Conservation (phyloP, 2,113 vertebrate genomes). For the Trachemys scripta region DNA sequence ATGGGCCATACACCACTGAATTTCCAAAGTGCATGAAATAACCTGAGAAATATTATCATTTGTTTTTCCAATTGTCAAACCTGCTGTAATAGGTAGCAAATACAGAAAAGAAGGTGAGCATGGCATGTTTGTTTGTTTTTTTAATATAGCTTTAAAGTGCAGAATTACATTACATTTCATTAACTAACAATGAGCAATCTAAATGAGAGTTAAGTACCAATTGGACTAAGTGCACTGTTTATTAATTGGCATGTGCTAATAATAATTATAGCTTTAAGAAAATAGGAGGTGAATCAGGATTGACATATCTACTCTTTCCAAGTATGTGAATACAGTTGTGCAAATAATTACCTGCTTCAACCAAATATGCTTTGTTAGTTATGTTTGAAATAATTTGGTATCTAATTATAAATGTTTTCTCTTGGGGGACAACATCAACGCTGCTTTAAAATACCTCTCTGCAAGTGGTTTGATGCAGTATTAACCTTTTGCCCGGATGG, state of each 20-base stretch:
- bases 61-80: conserved; percentile 8
- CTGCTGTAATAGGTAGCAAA: not conserved
- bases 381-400: not conserved
- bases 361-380: not conserved
- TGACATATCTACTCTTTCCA: not conserved
- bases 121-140: not conserved
- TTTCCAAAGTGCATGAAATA: conserved; percentile 2
- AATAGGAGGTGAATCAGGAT: conserved; percentile 15
- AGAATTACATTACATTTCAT: not conserved
- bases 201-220: conserved; percentile 21
- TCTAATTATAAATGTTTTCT: not conserved
- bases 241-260: conserved; percentile 46
- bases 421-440: not conserved
- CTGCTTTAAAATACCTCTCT: not conserved
- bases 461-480: not conserved
- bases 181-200: conserved; percentile 35
- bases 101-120: not conserved
- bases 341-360: not conserved
- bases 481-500: not conserved
- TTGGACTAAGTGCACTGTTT: conserved; percentile 31
- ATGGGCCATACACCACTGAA: not conserved
- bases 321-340: not conserved
- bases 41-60: not conserved
- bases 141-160: not conserved
- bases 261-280: not conserved